Evolutionary conservation across 2,113 vertebrate species (phyloP).

Genomic region (Oreotrochilus melanogaster): DNA sequence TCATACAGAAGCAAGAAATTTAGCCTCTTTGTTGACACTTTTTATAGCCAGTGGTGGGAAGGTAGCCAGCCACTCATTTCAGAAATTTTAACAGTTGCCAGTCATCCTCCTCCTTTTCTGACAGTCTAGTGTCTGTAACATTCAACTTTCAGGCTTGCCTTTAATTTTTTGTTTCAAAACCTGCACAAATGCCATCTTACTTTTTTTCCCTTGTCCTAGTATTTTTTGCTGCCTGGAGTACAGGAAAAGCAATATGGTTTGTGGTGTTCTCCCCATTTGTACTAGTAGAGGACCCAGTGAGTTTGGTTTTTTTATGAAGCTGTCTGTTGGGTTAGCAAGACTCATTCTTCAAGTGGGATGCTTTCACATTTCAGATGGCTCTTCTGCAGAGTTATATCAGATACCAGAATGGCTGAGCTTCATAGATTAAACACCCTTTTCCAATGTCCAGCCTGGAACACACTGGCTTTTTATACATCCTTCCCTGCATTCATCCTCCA

Average conservation of each 20-base stretch:
- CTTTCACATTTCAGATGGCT: not conserved
- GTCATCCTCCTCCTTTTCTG: not conserved
- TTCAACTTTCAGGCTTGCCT: not conserved
- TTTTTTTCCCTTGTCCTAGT: not conserved
- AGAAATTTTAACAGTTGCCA: not conserved
- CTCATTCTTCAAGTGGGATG: not conserved
- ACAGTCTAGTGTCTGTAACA: not conserved
- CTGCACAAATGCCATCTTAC: not conserved
- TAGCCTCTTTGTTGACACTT: not conserved
- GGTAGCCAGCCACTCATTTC: not conserved
- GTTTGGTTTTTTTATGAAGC: not conserved
- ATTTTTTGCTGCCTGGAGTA: not conserved
- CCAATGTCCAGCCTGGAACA: not conserved
- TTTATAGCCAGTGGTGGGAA: not conserved
- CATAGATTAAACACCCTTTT: not conserved
- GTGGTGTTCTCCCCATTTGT: not conserved
- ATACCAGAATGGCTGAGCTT: not conserved
- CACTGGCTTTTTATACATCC: not conserved
- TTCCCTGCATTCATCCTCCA: not conserved
- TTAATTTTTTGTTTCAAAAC: not conserved
- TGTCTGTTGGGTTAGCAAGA: not conserved
- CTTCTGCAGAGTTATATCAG: not conserved
- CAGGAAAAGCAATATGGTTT: not conserved
- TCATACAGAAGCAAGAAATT: not conserved
- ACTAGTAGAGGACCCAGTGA: not conserved